These are phyloP conservation scores for Caenorhabditis inopinata DNA, from an alignment of 1,140 invertebrate genomes.

Conservation along the genomic window DNA sequence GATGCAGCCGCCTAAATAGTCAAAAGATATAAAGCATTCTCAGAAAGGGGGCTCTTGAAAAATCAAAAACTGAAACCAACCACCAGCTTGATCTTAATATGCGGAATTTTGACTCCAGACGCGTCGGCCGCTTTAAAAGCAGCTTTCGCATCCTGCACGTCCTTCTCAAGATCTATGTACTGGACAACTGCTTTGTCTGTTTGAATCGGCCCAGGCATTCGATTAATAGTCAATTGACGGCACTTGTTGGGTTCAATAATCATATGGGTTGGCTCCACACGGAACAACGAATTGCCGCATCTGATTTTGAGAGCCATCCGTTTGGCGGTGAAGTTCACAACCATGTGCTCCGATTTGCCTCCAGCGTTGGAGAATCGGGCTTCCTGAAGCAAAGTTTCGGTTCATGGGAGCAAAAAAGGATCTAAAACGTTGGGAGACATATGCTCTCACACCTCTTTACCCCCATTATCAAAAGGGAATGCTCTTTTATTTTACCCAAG, in stretches of 20 bases:
- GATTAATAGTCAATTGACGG: not conserved
- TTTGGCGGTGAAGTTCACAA: not conserved
- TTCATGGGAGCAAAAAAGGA: too few species aligned
- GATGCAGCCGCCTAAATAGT: not conserved
- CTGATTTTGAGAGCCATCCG: not conserved
- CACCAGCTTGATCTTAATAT: slow-evolving; percentile 6
- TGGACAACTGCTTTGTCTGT: not conserved
- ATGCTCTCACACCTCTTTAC: too few species aligned
- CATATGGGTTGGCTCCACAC: slow-evolving; percentile 2
- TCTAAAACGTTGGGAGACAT: too few species aligned
- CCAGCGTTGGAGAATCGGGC: not conserved
- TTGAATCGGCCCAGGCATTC: not conserved
- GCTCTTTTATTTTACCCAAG: too few species aligned
- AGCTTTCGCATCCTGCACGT: not conserved
- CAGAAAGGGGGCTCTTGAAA: not conserved
- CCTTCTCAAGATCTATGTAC: not conserved
- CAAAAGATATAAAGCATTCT: too few species aligned
- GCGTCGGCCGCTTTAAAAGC: not conserved
- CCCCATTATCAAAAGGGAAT: not conserved
- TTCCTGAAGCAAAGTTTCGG: not conserved
- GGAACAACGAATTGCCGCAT: not conserved
- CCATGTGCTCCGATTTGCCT: slow-evolving; percentile 1
- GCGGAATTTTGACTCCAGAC: not conserved
- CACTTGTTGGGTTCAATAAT: not conserved
- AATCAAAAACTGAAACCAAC: not conserved